These are phyloP conservation scores for Pseudorectes ferrugineus DNA, from an alignment of 2,113 vertebrate genomes.

Conservation along the genomic window DNA sequence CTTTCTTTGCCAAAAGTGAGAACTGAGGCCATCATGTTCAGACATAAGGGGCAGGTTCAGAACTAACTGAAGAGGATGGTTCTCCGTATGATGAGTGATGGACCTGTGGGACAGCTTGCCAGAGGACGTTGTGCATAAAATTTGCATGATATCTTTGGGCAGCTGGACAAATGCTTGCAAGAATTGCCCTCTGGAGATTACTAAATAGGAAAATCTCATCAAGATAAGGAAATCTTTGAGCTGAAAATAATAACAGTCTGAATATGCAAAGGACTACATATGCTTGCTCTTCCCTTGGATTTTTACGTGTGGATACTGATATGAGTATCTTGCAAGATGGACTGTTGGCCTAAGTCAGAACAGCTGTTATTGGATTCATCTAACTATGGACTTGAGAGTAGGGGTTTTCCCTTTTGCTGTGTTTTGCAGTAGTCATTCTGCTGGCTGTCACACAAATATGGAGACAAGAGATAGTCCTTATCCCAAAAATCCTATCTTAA, in stretches of 20 bases:
- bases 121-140: neutral
- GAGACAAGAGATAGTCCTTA: neutral
- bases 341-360: neutral
- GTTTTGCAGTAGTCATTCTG: neutral
- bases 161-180: neutral
- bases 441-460: neutral
- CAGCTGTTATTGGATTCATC: neutral
- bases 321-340: neutral
- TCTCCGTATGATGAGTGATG: neutral
- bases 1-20: neutral
- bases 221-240: neutral
- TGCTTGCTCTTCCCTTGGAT: neutral
- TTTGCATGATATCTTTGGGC: neutral
- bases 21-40: neutral
- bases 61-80: neutral
- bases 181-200: neutral
- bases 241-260: neutral
- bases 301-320: neutral
- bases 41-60: neutral
- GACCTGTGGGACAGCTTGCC: neutral
- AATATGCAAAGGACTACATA: neutral
- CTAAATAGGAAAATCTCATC: neutral
- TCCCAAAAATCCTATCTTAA: neutral
- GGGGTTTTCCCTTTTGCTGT: neutral
- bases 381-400: neutral